Evolutionary conservation across 2,797 vertebrate species (phyloP), one percentile per base, ranked within the genome.

Genomic region (Pipistrellus kuhlii): DNA sequence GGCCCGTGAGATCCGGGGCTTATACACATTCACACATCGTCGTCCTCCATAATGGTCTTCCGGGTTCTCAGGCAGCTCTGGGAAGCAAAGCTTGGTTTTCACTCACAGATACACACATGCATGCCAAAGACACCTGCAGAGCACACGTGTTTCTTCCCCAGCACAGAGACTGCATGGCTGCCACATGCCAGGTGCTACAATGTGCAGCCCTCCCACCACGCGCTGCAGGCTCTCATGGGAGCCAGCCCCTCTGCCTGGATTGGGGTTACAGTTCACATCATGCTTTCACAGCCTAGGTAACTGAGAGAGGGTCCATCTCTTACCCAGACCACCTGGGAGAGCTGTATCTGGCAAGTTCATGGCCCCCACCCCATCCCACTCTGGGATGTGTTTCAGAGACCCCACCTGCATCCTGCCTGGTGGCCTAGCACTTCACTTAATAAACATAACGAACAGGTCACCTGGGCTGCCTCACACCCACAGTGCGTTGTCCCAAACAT

Each of bases 121-220:
- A 18, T 3, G 5, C 46, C 68, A 55, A 21, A 32, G 35, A 55
- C 35, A 14, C 15, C 20, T 0, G 7, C 17, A 15, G 51, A 64
- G 38, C 51, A n/a, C 68, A 44, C 3, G 0, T 10, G 21, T 6
- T 75, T 71, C 84, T 44, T 66, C 76, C 72, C 81, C 71, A 69
- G 66, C 71, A 48, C 66, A 38, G 27, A 64, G 44, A 32, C 8
- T 2, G 0, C 15, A 1, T 46, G 18, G 71, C 66, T 48, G 48
- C 81, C 51, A 6, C 1, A 0, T 1, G 27, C 46, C 10, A 64
- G 14, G 5, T 5, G 0, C 11, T 8, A 11, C 2, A 27, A 21
- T 2, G 0, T 8, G 44, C 3, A 3, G 48, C 6, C 18, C 41
- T 3, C 75, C 18, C 35, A 20, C 38, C 20, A 18, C 9, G 35